A percentile compares a stretch with the other conserved stretches of the same genome.
These are phyloP conservation scores for Dicerorhinus sumatrensis DNA, from an alignment of 2,113 vertebrate genomes.

Conservation along the genomic window DNA sequence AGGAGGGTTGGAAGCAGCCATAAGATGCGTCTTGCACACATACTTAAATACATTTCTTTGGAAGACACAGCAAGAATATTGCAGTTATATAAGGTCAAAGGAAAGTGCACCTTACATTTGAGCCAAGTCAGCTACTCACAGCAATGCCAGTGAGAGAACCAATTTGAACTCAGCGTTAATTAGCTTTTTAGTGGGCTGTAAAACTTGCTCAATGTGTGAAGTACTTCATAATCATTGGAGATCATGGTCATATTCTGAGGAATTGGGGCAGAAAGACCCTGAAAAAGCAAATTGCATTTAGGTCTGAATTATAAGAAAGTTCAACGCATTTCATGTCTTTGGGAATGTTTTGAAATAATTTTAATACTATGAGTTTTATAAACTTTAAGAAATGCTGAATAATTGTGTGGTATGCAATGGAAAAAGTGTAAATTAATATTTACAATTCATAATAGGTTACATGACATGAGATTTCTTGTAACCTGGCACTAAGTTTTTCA, in stretches of 20 bases:
- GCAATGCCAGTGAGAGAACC: constrained; percentile 63
- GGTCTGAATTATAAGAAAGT: constrained; percentile 1
- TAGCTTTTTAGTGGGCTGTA: constrained; percentile 79
- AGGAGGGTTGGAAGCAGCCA: not conserved
- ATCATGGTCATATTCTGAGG: constrained; percentile 73
- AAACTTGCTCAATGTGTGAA: constrained; percentile 60
- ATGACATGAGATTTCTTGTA: not conserved
- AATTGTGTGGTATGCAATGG: not conserved
- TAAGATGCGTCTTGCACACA: not conserved
- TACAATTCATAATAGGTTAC: not conserved
- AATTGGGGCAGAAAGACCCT: constrained; percentile 42
- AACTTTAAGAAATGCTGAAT: not conserved
- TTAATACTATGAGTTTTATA: constrained; percentile 7
- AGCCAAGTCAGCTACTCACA: constrained; percentile 58
- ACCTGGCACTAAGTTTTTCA: not conserved
- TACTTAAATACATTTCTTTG: not conserved
- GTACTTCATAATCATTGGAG: constrained; percentile 67
- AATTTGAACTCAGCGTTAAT: constrained; percentile 76
- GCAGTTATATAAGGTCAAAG: constrained; percentile 51
- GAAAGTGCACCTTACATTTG: constrained; percentile 43
- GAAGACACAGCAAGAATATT: not conserved
- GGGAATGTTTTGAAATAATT: constrained; percentile 31
- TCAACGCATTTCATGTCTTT: not conserved
- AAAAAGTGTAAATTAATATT: constrained; percentile 31
- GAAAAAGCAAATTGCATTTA: constrained; percentile 52